A percentile compares a stretch with the other conserved stretches of the same genome.
Conservation (phyloP, 1,140 invertebrate genomes). For the Caenorhabditis remanei region DNA sequence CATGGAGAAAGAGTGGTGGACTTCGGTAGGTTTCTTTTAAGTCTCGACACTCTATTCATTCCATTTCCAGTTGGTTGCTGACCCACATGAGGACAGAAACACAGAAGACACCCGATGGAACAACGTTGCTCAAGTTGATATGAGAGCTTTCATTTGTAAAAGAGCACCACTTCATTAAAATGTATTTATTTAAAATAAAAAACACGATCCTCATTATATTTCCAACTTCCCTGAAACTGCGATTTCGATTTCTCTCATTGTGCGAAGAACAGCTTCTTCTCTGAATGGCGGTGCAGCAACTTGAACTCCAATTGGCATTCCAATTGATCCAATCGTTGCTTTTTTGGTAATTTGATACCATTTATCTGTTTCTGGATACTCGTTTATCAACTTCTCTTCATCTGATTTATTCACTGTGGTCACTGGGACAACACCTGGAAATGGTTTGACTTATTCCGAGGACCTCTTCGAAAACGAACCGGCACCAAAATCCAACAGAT, state of each 20-base stretch:
- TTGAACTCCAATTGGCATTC: constrained; percentile 79
- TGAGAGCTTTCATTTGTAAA: constrained; percentile 51
- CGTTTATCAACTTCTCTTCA: constrained; percentile 69
- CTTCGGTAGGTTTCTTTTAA: constrained; percentile 5
- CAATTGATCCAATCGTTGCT: constrained; percentile 73
- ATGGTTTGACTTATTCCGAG: neutral
- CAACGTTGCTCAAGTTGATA: constrained; percentile 32
- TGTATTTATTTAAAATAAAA: neutral
- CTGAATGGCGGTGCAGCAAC: constrained; percentile 78
- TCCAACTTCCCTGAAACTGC: constrained; percentile 48
- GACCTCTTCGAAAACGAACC: constrained; percentile 61
- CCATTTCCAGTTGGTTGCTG: constrained; percentile 18
- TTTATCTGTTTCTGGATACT: constrained; percentile 70
- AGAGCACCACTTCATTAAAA: constrained; percentile 38
- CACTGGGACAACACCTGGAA: constrained; percentile 72
- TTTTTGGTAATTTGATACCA: constrained; percentile 73
- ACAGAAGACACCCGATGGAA: constrained; percentile 53
- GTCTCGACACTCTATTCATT: neutral
- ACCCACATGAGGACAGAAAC: constrained; percentile 48
- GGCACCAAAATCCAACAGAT: constrained; percentile 77
- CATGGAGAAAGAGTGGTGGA: constrained; percentile 37
- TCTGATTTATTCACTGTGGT: constrained; percentile 75
- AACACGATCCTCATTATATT: no score
- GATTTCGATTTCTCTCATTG: constrained; percentile 66
- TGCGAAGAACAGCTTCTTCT: constrained; percentile 74